Evolutionary conservation across 2,888 invertebrate species (phyloP), one percentile per base, ranked within the genome.

Genomic region (Villa cingulata): DNA sequence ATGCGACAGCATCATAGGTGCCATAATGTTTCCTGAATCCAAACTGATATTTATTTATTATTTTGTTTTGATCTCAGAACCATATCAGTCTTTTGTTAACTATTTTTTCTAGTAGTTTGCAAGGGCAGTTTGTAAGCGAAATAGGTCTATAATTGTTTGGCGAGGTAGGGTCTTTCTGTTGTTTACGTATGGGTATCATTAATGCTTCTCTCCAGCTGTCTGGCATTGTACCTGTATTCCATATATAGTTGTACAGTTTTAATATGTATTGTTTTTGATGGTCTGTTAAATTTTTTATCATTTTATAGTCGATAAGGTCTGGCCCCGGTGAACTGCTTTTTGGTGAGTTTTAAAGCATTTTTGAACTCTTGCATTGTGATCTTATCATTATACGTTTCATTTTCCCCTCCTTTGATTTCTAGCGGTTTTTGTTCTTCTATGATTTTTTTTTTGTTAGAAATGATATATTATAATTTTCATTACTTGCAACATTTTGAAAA

Each of bases 41-140:
- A 15, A 18, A 45, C 27, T 38, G 38, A 3, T 14, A 32, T 38
- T 17, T 32, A n/a, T 29, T 40, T 2, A 45, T 9, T 34, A 15
- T 23, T 16, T 29, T 7, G 10, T 42, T 38, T 23, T 42, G 15
- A 18, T 47, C 37, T 19, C 4, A 17, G n/a, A 17, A 47, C 37
- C 42, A 47, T 10, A 9, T 6, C 12, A 47, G n/a, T 29, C 47
- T 19, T 16, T 42, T 37, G 17, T 37, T 46, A 17, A 46, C 41
- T 23, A 46, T 46, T 20, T 34, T 36, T 41, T 46, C 41, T 3
- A 46, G 15, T 16, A 37, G 10, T 14, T 46, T 46, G 23, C 41
- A 41, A n/a, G 27, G 27, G 37, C 23, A 20, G 23, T 41, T 41
- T 12, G 46, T 46, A 4, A 46, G 36, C 2, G 46, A 23, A 14